These are phyloP conservation scores for Pterocles orientalis DNA, from an alignment of 2,113 vertebrate genomes.

Conservation along the genomic window DNA sequence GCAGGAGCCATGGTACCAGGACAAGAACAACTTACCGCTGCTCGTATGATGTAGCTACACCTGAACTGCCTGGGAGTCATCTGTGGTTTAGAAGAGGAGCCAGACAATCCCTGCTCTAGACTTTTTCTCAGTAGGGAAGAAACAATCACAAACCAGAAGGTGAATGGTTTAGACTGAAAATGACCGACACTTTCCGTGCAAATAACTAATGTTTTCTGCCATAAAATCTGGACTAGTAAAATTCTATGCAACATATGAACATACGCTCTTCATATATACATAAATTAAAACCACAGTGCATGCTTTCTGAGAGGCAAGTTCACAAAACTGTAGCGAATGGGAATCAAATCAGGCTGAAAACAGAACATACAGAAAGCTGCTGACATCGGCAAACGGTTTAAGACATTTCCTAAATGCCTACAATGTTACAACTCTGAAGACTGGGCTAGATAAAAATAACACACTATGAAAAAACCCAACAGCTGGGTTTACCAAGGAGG, in stretches of 20 bases:
- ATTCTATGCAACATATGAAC: not conserved
- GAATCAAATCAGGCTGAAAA: conserved; percentile 17
- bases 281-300: not conserved
- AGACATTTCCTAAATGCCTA: conserved; percentile 13
- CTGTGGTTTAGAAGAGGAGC: rapidly evolving
- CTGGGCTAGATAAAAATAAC: conserved; percentile 24
- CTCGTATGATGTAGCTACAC: not conserved
- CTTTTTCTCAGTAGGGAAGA: not conserved
- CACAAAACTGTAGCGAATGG: not conserved
- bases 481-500: conserved; percentile 23
- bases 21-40: rapidly evolving
- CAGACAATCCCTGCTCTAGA: not conserved
- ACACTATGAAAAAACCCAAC: not conserved
- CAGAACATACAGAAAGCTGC: not conserved
- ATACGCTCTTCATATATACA: not conserved
- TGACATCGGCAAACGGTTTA: not conserved
- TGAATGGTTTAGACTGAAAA: not conserved
- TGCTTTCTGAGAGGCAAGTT: not conserved
- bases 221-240: not conserved
- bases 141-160: not conserved
- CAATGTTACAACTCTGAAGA: not conserved
- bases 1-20: not conserved
- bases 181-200: not conserved
- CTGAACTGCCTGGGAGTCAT: not conserved
- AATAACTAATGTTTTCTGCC: not conserved